These are phyloP conservation scores for Holothuria glaberrima DNA, from an alignment of 35 echinoderm and acorn worm genomes.

Conservation along the genomic window DNA sequence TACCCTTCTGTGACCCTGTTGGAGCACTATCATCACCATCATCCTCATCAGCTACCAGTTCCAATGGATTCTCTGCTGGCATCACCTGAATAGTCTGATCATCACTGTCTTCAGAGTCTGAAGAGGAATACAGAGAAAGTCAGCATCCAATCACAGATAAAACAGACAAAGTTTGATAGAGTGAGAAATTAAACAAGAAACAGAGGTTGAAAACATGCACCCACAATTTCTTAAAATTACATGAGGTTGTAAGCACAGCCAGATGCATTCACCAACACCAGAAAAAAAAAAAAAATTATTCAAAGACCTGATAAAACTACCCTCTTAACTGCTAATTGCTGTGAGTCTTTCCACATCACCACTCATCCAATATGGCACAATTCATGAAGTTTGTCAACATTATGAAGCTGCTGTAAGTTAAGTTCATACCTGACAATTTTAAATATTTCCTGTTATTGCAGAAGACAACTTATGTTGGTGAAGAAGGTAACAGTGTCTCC, in stretches of 20 bases:
- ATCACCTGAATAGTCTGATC: constrained; percentile 39
- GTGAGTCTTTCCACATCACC: too few relatives aligned
- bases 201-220: too few relatives aligned
- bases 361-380: too few relatives aligned
- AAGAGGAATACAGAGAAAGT: not conserved
- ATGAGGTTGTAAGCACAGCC: too few relatives aligned
- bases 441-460: too few relatives aligned
- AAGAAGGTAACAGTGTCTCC: too few relatives aligned
- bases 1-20: too few relatives aligned
- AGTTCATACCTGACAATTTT: too few relatives aligned
- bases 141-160: not conserved
- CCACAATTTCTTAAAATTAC: not conserved
- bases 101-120: constrained; percentile 39
- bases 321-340: too few relatives aligned
- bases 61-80: not conserved
- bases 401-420: too few relatives aligned
- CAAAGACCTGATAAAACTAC: not conserved
- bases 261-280: not conserved
- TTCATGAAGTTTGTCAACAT: too few relatives aligned
- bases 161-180: not conserved
- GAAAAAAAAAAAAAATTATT: not conserved
- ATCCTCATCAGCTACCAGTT: not conserved
- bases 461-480: too few relatives aligned
- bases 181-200: not conserved
- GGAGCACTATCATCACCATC: not conserved